A percentile compares a stretch with the other conserved stretches of the same genome.
Evolutionary conservation across 2,888 invertebrate species (phyloP).

Genomic region (Dryobotodes eremita): DNA sequence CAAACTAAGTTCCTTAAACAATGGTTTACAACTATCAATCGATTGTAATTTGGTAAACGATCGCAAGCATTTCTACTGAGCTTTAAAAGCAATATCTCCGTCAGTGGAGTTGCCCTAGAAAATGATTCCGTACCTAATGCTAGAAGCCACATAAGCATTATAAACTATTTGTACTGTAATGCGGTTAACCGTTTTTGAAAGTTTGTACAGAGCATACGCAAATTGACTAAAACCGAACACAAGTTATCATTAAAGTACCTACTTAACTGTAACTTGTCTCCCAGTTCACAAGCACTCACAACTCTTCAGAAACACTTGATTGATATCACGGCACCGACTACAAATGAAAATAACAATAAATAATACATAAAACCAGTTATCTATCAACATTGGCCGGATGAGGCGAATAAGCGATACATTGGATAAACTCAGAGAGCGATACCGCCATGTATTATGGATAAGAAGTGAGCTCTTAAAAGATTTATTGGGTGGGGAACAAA

Average conservation of each 20-base stretch:
- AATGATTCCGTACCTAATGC: no score
- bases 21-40: no score
- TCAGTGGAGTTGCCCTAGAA: no score
- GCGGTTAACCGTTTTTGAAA: no score
- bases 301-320: neutral
- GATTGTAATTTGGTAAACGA: no score
- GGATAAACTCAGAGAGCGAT: conserved; percentile 60
- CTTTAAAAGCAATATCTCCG: no score
- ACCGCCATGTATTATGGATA: conserved; percentile 75
- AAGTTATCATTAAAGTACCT: neutral
- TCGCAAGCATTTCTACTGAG: no score
- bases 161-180: no score
- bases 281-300: neutral
- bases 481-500: conserved; percentile 65
- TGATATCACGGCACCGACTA: conserved; percentile 12
- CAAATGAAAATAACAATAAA: conserved; percentile 62
- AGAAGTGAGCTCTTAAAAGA: conserved; percentile 71
- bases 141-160: no score
- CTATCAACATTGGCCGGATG: conserved; percentile 61
- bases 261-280: neutral
- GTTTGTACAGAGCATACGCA: no score
- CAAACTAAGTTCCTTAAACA: no score
- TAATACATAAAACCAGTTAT: conserved; percentile 63
- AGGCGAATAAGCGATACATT: conserved; percentile 64
- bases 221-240: neutral